Evolutionary conservation across 1,140 invertebrate genomes (phyloP).

Genomic region (Doryteuthis pealeii): DNA sequence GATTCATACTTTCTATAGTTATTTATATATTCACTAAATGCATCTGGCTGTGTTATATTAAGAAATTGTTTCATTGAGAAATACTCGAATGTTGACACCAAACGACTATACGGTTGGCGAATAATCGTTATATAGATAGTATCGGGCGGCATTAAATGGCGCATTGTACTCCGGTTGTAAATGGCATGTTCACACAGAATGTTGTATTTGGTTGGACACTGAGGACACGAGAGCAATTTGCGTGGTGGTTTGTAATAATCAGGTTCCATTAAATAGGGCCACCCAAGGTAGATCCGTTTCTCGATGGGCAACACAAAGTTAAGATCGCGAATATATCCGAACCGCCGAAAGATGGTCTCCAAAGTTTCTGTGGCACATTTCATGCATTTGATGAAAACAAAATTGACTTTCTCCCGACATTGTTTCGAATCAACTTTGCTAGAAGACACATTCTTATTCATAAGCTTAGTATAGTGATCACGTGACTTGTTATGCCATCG

Average conservation of each 20-base stretch:
- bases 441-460: slow-evolving; percentile 3
- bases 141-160: slow-evolving; percentile 35
- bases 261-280: slow-evolving; percentile 39
- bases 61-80: slow-evolving; percentile 37
- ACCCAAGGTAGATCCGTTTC: slow-evolving; percentile 38
- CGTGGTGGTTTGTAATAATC: slow-evolving; percentile 33
- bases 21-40: slow-evolving; percentile 39
- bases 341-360: slow-evolving; percentile 34
- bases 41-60: slow-evolving; percentile 24
- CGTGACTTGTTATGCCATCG: too few species aligned
- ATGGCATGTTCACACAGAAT: slow-evolving; percentile 47
- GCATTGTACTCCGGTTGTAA: slow-evolving; percentile 45
- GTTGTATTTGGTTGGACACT: slow-evolving; percentile 32
- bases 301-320: slow-evolving; percentile 35
- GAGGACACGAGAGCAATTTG: background rate
- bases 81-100: slow-evolving; percentile 48
- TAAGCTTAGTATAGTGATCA: background rate
- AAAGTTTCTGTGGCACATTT: slow-evolving; percentile 43
- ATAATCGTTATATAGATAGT: slow-evolving; percentile 48
- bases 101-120: slow-evolving; percentile 46
- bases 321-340: slow-evolving; percentile 34
- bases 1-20: slow-evolving; percentile 45
- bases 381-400: slow-evolving; percentile 45
- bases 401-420: slow-evolving; percentile 30
- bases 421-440: background rate